These are phyloP conservation scores for Eriocheir sinensis DNA, from an alignment of 1,140 invertebrate species.

Conservation along the genomic window DNA sequence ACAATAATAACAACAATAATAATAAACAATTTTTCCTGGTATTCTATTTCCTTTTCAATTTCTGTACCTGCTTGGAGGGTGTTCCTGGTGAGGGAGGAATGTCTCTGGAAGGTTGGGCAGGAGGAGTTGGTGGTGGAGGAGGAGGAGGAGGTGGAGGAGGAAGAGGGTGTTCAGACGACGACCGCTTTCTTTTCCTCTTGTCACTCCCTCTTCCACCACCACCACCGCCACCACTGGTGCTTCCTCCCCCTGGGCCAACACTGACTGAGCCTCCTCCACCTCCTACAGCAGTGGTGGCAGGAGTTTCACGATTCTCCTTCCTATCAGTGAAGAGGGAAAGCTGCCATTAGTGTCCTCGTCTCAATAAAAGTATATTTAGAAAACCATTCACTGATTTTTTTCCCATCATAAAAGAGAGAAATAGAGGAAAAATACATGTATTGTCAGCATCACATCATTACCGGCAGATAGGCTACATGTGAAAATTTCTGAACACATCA, in stretches of 20 bases:
- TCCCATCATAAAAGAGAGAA: too few relatives aligned
- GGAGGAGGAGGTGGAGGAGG: slow-evolving; percentile 65
- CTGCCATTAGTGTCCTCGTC: too few relatives aligned
- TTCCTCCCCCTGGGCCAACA: not conserved
- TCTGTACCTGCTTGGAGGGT: slow-evolving; percentile 59
- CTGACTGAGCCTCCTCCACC: slow-evolving; percentile 53
- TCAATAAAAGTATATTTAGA: too few relatives aligned
- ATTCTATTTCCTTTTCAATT: too few relatives aligned
- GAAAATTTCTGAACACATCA: too few relatives aligned
- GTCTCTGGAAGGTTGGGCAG: slow-evolving; percentile 56
- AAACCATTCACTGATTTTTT: too few relatives aligned
- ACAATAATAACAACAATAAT: too few relatives aligned
- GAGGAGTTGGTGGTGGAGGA: slow-evolving; percentile 57
- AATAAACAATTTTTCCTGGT: too few relatives aligned
- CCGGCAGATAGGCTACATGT: too few relatives aligned
- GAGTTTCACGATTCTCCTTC: slow-evolving; percentile 66
- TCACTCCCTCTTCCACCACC: slow-evolving; percentile 30
- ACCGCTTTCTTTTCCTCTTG: slow-evolving; percentile 68
- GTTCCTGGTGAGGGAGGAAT: slow-evolving; percentile 57
- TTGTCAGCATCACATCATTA: too few relatives aligned
- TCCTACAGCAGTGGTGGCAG: slow-evolving; percentile 43
- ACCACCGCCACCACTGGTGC: not conserved
- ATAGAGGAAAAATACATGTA: too few relatives aligned
- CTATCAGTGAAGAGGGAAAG: slow-evolving; percentile 23
- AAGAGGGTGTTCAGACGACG: slow-evolving; percentile 58